Percentiles rank a stretch among this genome's conserved stretches.
Evolutionary conservation across 2,888 invertebrate genomes (phyloP).

Genomic region (Conistra vaccinii): DNA sequence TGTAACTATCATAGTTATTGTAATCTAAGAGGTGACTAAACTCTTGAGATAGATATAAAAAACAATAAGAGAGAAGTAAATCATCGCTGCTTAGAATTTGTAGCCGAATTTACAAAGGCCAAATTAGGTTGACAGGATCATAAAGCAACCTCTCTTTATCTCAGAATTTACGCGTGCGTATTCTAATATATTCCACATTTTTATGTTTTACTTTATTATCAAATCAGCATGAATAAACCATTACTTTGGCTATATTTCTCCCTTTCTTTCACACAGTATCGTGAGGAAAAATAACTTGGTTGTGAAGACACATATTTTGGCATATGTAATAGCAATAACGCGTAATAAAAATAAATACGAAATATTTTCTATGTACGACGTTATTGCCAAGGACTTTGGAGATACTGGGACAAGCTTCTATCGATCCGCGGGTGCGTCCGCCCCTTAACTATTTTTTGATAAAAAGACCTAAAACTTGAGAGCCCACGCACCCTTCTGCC

Average conservation of each 20-base stretch:
- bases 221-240: slow-evolving; percentile 54
- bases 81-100: background rate
- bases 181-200: slow-evolving; percentile 48
- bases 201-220: slow-evolving; percentile 58
- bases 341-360: slow-evolving; percentile 55
- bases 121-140: slow-evolving; percentile 24
- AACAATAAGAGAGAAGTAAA: background rate
- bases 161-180: slow-evolving; percentile 34
- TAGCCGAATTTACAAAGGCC: slow-evolving; percentile 3
- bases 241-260: slow-evolving; percentile 36
- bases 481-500: slow-evolving; percentile 45
- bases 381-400: slow-evolving; percentile 20
- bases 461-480: slow-evolving; percentile 45
- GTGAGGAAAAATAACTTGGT: slow-evolving; percentile 25
- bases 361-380: slow-evolving; percentile 28
- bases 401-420: slow-evolving; percentile 25
- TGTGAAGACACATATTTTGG: slow-evolving; percentile 42
- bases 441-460: slow-evolving; percentile 36
- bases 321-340: slow-evolving; percentile 52
- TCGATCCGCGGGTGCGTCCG: slow-evolving; percentile 31
- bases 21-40: slow-evolving; percentile 36
- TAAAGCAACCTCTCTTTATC: slow-evolving; percentile 32
- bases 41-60: slow-evolving; percentile 9
- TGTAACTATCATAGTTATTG: slow-evolving; percentile 45
- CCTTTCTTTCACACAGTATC: slow-evolving; percentile 38